Percentiles rank a stretch among this genome's conserved stretches.
phyloP scores from a whole-genome alignment of 2,888 invertebrate species.

The Andrena hattorfiana region DNA sequence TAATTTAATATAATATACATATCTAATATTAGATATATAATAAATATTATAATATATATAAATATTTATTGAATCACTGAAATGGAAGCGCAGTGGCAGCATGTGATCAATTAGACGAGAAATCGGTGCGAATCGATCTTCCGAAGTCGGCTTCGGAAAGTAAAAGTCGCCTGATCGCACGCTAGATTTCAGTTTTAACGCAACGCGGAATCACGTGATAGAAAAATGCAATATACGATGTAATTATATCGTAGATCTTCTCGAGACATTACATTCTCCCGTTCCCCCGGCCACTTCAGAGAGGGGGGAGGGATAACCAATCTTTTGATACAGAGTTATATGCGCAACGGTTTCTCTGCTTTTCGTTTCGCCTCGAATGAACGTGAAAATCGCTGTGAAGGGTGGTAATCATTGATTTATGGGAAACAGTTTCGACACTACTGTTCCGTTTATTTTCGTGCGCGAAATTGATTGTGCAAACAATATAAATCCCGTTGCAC shows the following conservation, averaged over 20 bases:
- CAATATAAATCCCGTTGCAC: conserved; percentile 9
- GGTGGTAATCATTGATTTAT: conserved; percentile 10
- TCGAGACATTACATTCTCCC: conserved; percentile 35
- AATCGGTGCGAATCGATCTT: conserved; percentile 19
- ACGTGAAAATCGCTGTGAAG: not conserved
- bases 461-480: not conserved
- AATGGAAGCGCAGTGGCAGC: not conserved
- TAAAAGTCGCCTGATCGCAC: conserved; percentile 42
- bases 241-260: conserved; percentile 53
- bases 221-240: conserved; percentile 35
- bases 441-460: not conserved
- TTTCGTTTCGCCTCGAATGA: not conserved
- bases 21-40: no score
- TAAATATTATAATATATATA: no score
- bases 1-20: no score
- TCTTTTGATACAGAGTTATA: conserved; percentile 12
- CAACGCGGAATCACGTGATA: conserved; percentile 35
- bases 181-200: conserved; percentile 25
- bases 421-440: not conserved
- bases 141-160: conserved; percentile 2
- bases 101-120: conserved; percentile 7
- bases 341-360: not conserved
- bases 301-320: not conserved
- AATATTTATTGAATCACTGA: not conserved
- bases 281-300: not conserved